Conservation (phyloP, 2,797 vertebrate species). For the Glyptemys insculpta region DNA sequence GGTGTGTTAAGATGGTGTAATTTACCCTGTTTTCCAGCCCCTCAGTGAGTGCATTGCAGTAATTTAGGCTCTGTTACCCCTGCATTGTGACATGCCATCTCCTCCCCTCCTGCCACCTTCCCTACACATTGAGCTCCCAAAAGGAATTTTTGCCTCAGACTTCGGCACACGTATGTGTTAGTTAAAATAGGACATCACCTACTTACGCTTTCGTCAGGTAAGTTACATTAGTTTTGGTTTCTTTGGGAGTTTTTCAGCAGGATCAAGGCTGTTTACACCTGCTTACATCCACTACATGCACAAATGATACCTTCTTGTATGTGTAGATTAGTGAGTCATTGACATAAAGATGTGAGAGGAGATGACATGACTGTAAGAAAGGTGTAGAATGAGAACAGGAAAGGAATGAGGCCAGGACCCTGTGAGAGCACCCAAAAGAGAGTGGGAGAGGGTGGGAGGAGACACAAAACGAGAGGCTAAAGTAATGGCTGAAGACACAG, state of each 20-base stretch:
- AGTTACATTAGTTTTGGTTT: rapidly evolving
- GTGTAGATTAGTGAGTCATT: not conserved
- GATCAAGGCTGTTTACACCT: not conserved
- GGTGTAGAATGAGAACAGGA: not conserved
- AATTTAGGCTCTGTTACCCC: not conserved
- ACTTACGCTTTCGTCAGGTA: not conserved
- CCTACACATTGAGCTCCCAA: not conserved
- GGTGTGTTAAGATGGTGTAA: not conserved
- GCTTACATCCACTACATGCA: no score
- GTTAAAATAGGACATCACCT: not conserved
- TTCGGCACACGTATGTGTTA: not conserved
- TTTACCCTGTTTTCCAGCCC: not conserved
- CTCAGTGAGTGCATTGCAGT: not conserved
- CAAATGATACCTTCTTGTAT: not conserved
- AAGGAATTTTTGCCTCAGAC: not conserved
- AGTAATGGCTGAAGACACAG: not conserved
- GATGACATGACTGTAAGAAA: not conserved
- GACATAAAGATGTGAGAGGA: not conserved
- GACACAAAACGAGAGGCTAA: not conserved
- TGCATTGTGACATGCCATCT: not conserved
- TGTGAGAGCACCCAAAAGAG: not conserved
- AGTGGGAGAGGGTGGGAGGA: not conserved
- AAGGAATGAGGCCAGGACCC: not conserved
- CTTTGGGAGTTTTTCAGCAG: not conserved
- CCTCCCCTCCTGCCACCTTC: not conserved